Conservation (phyloP, 2,113 vertebrate genomes). For the Campylorhamphus procurvoides region DNA sequence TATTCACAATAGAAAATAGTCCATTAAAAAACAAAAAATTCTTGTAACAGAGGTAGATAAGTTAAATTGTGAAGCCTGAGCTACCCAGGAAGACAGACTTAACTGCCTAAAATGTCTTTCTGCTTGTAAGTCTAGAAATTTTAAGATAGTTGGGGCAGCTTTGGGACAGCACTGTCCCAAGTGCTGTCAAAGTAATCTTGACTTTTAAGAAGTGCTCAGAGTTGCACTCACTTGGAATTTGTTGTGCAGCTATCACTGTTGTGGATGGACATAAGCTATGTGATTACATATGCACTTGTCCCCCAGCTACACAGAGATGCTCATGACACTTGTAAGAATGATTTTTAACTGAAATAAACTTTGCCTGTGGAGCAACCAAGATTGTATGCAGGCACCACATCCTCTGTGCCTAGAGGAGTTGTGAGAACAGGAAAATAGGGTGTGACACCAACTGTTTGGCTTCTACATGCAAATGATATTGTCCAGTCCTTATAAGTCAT, state of each 20-base stretch:
- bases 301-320: not conserved
- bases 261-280: not conserved
- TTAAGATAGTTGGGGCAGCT: not conserved
- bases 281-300: not conserved
- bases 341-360: slow-evolving; percentile 1
- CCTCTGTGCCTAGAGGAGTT: not conserved
- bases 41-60: not conserved
- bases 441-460: not conserved
- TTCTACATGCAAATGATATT: slow-evolving; percentile 38
- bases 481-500: slow-evolving; percentile 39
- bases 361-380: not conserved
- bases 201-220: not conserved
- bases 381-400: not conserved
- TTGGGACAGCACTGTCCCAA: not conserved
- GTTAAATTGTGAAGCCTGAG: not conserved
- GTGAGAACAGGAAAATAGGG: not conserved
- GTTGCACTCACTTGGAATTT: not conserved
- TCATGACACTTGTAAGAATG: not conserved
- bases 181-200: not conserved
- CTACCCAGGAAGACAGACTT: not conserved
- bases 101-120: not conserved
- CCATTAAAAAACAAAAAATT: not conserved
- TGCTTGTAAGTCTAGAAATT: not conserved
- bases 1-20: not conserved
- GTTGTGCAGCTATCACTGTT: not conserved